Evolutionary conservation across 2,113 vertebrate genomes (phyloP), one percentile per base, ranked within the genome.

Genomic region (Athene cunicularia): DNA sequence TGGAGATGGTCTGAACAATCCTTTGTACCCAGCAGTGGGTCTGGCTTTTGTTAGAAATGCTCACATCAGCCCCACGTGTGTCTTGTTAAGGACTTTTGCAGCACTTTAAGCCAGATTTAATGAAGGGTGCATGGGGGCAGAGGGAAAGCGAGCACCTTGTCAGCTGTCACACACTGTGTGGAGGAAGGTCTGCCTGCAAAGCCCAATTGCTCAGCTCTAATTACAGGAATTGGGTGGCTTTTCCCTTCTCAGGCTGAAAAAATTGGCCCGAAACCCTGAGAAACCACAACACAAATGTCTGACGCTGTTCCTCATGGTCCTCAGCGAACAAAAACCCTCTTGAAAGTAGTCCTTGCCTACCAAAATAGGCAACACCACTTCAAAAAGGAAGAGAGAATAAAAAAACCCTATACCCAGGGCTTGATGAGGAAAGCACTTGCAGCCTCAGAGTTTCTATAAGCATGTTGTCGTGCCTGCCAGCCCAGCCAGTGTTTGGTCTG

Each of bases 171-270:
- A 37, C 0, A 1, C 72, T 8, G 3, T 35, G 55, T 26, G 32
- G 56, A 87, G 95, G 60, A 81, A 93, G 27, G 43, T 77, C 60
- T 89, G 86, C 52, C 76, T 81, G 64, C 86, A 93, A 59, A 89
- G 56, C 86, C 86, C 76, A 11, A 14, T 86, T 94, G 70, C 86
- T 87, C 20, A 6, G 33, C 84, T 96, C 68, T 45, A 93, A 94
- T 95, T 68, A 90, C 92, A 96, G 95, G 90, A 94, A 96, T 56
- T 56, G 70, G 91, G 95, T 94, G 93, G 92, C 70, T 96, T 96
- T 96, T 96, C 83, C 96, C 93, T 96, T 95, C 95, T 94, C 89
- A 80, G 80, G 56, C 94, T 93, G 81, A 76, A 88, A 91, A 91
- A 96, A 72, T 86, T 95, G 95, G 92, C 90, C 92, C 26, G 8